Evolutionary conservation across 2,797 vertebrate species (phyloP).

Genomic region (Scolopax rusticola): DNA sequence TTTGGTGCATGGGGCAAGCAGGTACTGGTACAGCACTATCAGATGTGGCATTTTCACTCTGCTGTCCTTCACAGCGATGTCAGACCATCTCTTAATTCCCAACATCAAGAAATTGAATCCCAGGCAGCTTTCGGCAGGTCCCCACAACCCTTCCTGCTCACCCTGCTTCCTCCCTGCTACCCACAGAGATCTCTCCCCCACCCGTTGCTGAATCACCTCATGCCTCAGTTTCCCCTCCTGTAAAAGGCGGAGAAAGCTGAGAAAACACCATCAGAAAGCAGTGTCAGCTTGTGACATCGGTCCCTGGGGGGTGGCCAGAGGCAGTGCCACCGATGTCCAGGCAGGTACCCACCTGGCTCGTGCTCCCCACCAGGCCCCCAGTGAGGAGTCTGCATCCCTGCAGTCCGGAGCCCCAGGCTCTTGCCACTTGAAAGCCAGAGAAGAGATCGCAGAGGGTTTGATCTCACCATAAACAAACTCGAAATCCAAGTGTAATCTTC

Average conservation of each 20-base stretch:
- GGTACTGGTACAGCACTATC: neutral
- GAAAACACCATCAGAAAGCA: rapidly evolving
- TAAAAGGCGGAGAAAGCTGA: neutral
- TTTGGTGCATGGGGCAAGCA: neutral
- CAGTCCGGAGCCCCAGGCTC: neutral
- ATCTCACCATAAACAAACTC: conserved; percentile 39
- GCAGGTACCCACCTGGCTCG: neutral
- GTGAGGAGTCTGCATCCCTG: neutral
- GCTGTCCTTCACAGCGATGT: neutral
- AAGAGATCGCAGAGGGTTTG: conserved; percentile 1
- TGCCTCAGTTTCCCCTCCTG: conserved; percentile 38
- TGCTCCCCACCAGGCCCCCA: neutral
- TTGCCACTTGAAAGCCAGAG: conserved; percentile 1
- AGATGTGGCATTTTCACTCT: neutral
- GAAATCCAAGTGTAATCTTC: neutral
- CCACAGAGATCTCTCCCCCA: neutral
- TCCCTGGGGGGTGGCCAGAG: neutral
- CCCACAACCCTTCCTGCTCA: neutral
- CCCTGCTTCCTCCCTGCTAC: neutral
- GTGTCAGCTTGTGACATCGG: rapidly evolving
- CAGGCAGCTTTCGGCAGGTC: neutral
- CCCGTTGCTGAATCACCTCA: rapidly evolving
- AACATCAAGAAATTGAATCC: neutral
- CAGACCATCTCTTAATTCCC: neutral
- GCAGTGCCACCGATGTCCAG: neutral